These are phyloP conservation scores for Drosophila neotestacea DNA, from an alignment of 2,888 invertebrate species.

Conservation along the genomic window DNA sequence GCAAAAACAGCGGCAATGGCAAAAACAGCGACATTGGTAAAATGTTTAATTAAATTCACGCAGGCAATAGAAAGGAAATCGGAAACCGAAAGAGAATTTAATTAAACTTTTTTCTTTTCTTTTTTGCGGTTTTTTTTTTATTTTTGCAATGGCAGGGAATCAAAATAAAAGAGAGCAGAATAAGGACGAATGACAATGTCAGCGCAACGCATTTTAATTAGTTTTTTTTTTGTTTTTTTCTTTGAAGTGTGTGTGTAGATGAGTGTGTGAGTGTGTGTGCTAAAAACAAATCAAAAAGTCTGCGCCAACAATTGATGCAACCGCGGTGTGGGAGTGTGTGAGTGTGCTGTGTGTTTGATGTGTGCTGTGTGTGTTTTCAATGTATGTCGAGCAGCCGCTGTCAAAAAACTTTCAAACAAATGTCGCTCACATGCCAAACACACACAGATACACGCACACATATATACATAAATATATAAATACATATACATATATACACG, in stretches of 20 bases:
- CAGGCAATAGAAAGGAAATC: slow-evolving; percentile 62
- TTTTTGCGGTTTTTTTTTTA: neutral
- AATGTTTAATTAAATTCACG: slow-evolving; percentile 74
- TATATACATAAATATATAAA: slow-evolving; percentile 4
- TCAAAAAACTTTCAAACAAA: slow-evolving; percentile 79
- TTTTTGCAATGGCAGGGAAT: slow-evolving; percentile 6
- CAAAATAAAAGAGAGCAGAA: slow-evolving; percentile 1
- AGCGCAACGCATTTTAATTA: slow-evolving; percentile 78
- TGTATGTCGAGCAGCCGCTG: slow-evolving; percentile 59
- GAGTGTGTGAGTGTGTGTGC: slow-evolving; percentile 17
- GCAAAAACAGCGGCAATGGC: slow-evolving; percentile 26
- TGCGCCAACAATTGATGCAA: slow-evolving; percentile 67
- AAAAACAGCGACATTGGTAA: slow-evolving; percentile 48
- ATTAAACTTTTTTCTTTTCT: slow-evolving; percentile 63
- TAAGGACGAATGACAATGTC: slow-evolving; percentile 41
- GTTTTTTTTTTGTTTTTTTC: slow-evolving; percentile 51
- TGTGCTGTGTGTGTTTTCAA: slow-evolving; percentile 25
- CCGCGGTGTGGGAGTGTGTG: slow-evolving; percentile 3
- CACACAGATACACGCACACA: slow-evolving; percentile 28
- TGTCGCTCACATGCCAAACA: slow-evolving; percentile 76
- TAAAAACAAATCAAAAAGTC: slow-evolving; percentile 71
- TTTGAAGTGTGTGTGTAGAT: slow-evolving; percentile 34
- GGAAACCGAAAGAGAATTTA: slow-evolving; percentile 73
- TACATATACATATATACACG: slow-evolving; percentile 20
- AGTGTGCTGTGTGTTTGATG: slow-evolving; percentile 8